Evolutionary conservation across 2,113 vertebrate species (phyloP).

Genomic region (Cercocebus atys): DNA sequence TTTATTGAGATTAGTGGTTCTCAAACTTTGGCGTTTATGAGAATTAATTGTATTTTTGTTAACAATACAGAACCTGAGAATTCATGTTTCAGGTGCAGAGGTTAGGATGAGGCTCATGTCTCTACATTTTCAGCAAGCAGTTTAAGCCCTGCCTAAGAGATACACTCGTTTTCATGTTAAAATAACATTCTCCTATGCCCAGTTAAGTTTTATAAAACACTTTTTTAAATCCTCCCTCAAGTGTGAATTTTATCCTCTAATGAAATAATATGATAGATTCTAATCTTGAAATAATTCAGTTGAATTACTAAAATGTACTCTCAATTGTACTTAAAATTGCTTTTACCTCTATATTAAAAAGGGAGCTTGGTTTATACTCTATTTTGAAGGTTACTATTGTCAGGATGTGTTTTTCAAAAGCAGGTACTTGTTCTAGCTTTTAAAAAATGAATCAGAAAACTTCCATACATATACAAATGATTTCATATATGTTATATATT

Average conservation of each 20-base stretch:
- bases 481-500: not conserved
- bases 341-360: constrained; percentile 17
- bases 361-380: not conserved
- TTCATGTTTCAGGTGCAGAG: not conserved
- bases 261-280: constrained; percentile 16
- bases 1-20: constrained; percentile 21
- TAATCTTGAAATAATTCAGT: constrained; percentile 26
- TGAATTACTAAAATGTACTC: not conserved
- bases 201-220: constrained; percentile 53
- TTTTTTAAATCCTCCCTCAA: not conserved
- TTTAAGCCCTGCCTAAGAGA: not conserved
- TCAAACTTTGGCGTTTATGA: not conserved
- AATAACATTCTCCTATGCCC: not conserved
- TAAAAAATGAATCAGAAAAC: constrained; percentile 13
- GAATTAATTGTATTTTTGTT: not conserved
- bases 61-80: not conserved
- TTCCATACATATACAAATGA: not conserved
- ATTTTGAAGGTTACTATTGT: constrained; percentile 1
- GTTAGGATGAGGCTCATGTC: not conserved
- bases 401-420: not conserved
- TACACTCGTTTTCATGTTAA: not conserved
- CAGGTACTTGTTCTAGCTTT: not conserved
- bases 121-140: not conserved
- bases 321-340: not conserved
- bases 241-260: constrained; percentile 23